These are phyloP conservation scores for Euwallacea similis DNA, from an alignment of 1,140 invertebrate genomes.

Conservation along the genomic window DNA sequence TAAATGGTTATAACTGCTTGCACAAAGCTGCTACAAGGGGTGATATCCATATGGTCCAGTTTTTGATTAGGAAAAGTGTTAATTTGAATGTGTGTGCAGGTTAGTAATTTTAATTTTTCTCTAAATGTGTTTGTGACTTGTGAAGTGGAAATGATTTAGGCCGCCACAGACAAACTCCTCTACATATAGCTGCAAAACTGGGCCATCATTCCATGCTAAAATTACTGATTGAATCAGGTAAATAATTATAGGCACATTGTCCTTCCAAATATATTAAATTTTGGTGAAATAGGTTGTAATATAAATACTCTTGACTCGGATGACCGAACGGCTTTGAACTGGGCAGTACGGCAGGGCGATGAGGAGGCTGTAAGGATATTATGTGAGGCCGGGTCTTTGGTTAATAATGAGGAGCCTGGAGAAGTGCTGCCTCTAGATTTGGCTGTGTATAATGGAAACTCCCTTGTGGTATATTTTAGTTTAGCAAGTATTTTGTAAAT, in stretches of 20 bases:
- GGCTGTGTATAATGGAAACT: slow-evolving; percentile 55
- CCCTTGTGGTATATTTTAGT: slow-evolving; percentile 26
- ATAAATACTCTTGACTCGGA: slow-evolving; percentile 60
- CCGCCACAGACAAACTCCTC: slow-evolving; percentile 77
- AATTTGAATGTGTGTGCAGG: slow-evolving; percentile 71
- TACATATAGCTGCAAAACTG: slow-evolving; percentile 85
- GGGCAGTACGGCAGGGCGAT: slow-evolving; percentile 57
- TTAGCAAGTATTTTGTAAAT: background rate
- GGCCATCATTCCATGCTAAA: slow-evolving; percentile 57
- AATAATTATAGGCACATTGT: too few relatives aligned
- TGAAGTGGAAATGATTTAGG: slow-evolving; percentile 11
- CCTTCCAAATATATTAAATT: background rate
- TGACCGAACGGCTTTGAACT: slow-evolving; percentile 61
- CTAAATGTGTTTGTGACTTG: slow-evolving; percentile 66
- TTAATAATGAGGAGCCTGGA: slow-evolving; percentile 62
- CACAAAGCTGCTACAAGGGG: slow-evolving; percentile 62
- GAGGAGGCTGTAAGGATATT: slow-evolving; percentile 56
- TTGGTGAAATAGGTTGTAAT: slow-evolving; percentile 53
- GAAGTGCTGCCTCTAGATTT: slow-evolving; percentile 60
- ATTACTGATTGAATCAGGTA: slow-evolving; percentile 52
- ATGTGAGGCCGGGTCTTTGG: slow-evolving; percentile 57
- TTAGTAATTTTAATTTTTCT: background rate
- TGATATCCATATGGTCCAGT: slow-evolving; percentile 56
- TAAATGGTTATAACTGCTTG: slow-evolving; percentile 54
- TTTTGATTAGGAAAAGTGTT: slow-evolving; percentile 85